Base-by-base conservation (phyloP, 2,888 invertebrate genomes). In the Polydrusus tereticollis region DNA sequence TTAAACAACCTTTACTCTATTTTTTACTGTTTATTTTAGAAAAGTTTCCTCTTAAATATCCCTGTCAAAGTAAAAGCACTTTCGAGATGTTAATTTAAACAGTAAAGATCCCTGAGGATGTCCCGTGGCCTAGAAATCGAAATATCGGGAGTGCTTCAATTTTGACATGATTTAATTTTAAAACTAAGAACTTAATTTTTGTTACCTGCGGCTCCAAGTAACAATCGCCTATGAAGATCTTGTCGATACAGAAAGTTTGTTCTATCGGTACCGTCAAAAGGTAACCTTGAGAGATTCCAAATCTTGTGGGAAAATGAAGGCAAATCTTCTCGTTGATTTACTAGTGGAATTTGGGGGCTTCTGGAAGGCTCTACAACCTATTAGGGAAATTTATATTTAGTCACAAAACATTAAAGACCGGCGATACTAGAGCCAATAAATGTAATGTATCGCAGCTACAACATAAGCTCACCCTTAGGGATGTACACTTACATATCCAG, bases 261-360 rank as follows among this genome's bases (percentile, higher is more conserved):
- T 68, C 84, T 78, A 47, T 84, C 84, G 23, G 80, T 79, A 55
- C 82, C 82, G 64, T 85, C 85, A 75, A 85, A 83, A 12, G 85
- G 83, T 59, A 85, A 64, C 66, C 83, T 76, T 43, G 84, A 84
- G 23, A 85, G 77, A 66, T 84, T 85, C 85, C 85, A 85, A 73
- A 84, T 83, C 74, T 84, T 78, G 66, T 84, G 84, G 0, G 83
- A 82, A 33, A 84, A 78, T 8, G 81, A 74, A 7, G 82, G 77
- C 62, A 82, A 77, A 14, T 82, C 81, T 59, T 82, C 81, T 36
- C 55, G 29, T 29, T 29, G 52, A 10, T 18, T 55, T 18, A 29
- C 21, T 29, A 55, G 1, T 29, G 52, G 29, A 1, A 29, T 55
- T 55, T 55, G 52, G 8, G 52, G 52, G 18, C 52, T 55, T 8